These are phyloP conservation scores for Ceratotherium simum DNA, from an alignment of 2,113 vertebrate species.

Conservation along the genomic window DNA sequence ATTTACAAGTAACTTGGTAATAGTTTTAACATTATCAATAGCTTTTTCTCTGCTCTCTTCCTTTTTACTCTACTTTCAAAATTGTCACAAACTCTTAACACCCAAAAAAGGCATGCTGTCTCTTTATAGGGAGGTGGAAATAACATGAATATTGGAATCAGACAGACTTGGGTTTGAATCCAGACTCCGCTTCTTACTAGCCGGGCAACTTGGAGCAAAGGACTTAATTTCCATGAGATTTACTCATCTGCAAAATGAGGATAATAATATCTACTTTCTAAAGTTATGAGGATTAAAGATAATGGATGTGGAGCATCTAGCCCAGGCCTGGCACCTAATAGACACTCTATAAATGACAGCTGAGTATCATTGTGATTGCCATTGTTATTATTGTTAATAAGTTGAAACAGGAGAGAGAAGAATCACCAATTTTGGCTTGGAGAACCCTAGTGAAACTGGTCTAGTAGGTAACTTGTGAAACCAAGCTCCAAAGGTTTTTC, in stretches of 20 bases:
- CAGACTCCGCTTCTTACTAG: neutral
- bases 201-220: neutral
- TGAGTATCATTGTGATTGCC: neutral
- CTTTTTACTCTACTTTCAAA: neutral
- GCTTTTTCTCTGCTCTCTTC: neutral
- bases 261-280: neutral
- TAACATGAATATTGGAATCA: neutral
- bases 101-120: neutral
- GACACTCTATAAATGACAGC: neutral
- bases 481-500: neutral
- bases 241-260: neutral
- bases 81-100: neutral
- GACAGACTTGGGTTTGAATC: neutral
- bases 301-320: neutral
- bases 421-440: constrained; percentile 32
- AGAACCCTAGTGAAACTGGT: constrained; percentile 30
- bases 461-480: constrained; percentile 59
- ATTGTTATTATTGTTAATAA: neutral
- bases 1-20: neutral
- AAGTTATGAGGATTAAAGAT: neutral
- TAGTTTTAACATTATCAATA: neutral
- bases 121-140: neutral
- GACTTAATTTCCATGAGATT: neutral
- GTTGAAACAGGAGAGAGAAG: neutral
- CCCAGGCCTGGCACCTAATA: neutral